Base-by-base conservation (phyloP, 2,888 invertebrate genomes). In the Adelphocoris suturalis region DNA sequence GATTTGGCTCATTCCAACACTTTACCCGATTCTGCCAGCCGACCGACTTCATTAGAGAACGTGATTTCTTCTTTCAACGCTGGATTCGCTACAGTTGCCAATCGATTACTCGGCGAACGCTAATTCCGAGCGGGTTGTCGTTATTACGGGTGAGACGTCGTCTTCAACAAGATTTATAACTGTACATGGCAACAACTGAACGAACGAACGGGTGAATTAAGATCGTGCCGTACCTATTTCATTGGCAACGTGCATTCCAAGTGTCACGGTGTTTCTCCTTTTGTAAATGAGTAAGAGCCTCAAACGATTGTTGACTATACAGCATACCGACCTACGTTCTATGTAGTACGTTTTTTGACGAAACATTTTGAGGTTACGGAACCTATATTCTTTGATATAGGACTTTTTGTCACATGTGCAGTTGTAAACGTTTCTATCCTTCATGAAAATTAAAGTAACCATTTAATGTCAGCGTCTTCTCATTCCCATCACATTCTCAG, bases 31-130 rank as follows among this genome's bases (percentile, higher is more conserved):
- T 19, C 68, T 68, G 68, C 19, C 27, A 23, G n/a, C 23, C 68
- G 23, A 12, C 68, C 68, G 23, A 23, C 68, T 68, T 68, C 68
- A 68, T 68, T 68, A 68, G 27, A 23, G 68, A 19, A 19, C 23
- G 68, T 23, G 68, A 23, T 11, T 68, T 68, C 68, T 52, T 19
- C 61, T 68, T 27, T 68, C 68, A 57, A 57, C 57, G 57, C 57
- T n/a, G 57, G n/a, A 57, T 57, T 57, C 57, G 16, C 19, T n/a
- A 61, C 61, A 12, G 68, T 27, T 68, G 68, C 68, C 68, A 19
- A 68, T 23, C 23, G 52, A 52, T 52, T 52, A 52, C 2, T 5
- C 3, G 68, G 23, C 23, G 0, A 68, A 68, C 61, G 61, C n/a
- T 61, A 61, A 68, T 23, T 23, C 68, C 23, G 68, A 0, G 9